phyloP scores from a whole-genome alignment of 2,797 vertebrate species.

The Selene dorsalis region DNA sequence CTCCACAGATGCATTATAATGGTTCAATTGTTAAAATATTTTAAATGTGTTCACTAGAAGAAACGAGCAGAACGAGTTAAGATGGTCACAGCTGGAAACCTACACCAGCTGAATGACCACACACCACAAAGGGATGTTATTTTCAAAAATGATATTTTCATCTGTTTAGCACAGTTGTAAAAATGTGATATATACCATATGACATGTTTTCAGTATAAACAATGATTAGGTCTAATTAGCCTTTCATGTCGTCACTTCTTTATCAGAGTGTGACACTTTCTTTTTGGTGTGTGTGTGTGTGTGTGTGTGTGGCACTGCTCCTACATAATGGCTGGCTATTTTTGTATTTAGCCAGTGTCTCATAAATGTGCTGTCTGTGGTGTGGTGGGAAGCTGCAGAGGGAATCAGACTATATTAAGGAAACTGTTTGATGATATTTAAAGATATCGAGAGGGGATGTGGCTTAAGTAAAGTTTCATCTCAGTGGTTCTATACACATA shows the following conservation, averaged over 20 bases:
- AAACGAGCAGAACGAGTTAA: background rate
- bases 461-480: constrained; percentile 6
- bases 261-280: background rate
- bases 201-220: background rate
- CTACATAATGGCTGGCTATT: background rate
- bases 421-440: constrained; percentile 61
- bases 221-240: background rate
- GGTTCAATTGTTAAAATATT: background rate
- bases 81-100: background rate
- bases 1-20: background rate
- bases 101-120: background rate
- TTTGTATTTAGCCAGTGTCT: constrained; percentile 18
- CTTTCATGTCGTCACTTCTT: background rate
- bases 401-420: constrained; percentile 42
- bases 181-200: background rate
- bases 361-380: constrained; percentile 8
- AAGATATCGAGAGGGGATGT: constrained; percentile 19
- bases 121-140: background rate
- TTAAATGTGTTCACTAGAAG: background rate
- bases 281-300: background rate
- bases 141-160: background rate
- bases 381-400: background rate
- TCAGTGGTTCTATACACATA: constrained; percentile 12
- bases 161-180: background rate
- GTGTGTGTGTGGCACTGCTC: background rate